Conservation (phyloP, 2,888 invertebrate genomes). For the Microplitis manilae region DNA sequence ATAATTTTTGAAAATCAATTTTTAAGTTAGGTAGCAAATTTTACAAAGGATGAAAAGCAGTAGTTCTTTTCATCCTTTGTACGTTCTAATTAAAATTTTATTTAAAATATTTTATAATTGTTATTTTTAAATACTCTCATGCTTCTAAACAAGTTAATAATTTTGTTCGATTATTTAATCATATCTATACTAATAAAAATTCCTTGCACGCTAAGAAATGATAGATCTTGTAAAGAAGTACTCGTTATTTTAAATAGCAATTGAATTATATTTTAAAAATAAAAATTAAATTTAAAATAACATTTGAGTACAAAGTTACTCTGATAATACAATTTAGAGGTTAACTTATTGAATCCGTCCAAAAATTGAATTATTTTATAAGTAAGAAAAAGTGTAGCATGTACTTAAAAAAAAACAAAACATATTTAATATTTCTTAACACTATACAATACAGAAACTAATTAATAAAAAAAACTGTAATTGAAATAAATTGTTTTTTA, state of each 20-base stretch:
- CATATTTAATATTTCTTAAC: constrained; percentile 17
- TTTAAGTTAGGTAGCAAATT: background rate
- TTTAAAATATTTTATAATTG: background rate
- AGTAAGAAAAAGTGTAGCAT: constrained; percentile 18
- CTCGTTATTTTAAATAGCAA: background rate
- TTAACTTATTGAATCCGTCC: constrained; percentile 27
- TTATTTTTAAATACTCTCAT: background rate
- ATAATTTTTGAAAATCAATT: background rate
- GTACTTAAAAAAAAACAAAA: constrained; percentile 31
- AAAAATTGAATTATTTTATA: constrained; percentile 9
- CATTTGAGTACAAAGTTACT: background rate
- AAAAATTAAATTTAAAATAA: constrained; percentile 14
- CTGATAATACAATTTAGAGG: background rate
- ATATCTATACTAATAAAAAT: background rate
- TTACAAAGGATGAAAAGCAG: background rate
- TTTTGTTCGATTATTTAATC: background rate
- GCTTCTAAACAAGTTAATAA: background rate
- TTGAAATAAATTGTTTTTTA: background rate
- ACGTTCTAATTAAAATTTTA: background rate
- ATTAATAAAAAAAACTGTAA: background rate
- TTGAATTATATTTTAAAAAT: constrained; percentile 4
- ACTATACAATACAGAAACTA: background rate
- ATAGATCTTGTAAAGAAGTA: background rate
- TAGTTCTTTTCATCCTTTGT: background rate
- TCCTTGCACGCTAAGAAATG: background rate